phyloP scores from a whole-genome alignment of 1,140 invertebrate species.

The Heterodera carotae region DNA sequence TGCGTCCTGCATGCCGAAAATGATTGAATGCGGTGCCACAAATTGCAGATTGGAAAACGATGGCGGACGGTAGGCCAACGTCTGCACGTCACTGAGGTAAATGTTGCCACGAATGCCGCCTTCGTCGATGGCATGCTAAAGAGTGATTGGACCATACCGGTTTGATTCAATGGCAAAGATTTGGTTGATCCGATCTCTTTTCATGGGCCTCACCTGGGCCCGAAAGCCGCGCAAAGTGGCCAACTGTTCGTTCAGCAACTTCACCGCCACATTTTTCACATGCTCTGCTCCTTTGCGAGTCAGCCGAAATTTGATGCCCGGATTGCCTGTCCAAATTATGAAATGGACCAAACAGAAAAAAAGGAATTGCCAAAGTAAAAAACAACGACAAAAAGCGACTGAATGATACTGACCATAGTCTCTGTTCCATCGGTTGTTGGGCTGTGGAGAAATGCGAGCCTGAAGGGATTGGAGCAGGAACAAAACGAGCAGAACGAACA shows the following conservation, averaged over 20 bases:
- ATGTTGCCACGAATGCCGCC: slow-evolving; percentile 56
- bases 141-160: neutral
- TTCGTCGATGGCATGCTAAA: slow-evolving; percentile 56
- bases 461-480: neutral
- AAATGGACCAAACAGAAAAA: neutral
- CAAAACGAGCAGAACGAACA: neutral
- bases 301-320: slow-evolving; percentile 60
- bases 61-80: slow-evolving; percentile 57
- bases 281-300: slow-evolving; percentile 64
- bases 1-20: slow-evolving; percentile 58
- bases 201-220: slow-evolving; percentile 14
- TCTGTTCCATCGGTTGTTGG: slow-evolving; percentile 27
- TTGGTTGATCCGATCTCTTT: slow-evolving; percentile 15
- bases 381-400: neutral
- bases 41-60: slow-evolving; percentile 54
- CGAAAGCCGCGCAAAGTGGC: slow-evolving; percentile 49
- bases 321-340: slow-evolving; percentile 50
- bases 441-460: slow-evolving; percentile 16
- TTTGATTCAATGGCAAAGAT: neutral
- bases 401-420: neutral
- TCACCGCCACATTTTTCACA: slow-evolving; percentile 61
- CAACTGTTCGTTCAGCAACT: slow-evolving; percentile 62
- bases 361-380: neutral
- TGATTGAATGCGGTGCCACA: slow-evolving; percentile 50
- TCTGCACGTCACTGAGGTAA: slow-evolving; percentile 54